Evolutionary conservation across 2,113 vertebrate genomes (phyloP).

Genomic region (Pluvialis apricaria): DNA sequence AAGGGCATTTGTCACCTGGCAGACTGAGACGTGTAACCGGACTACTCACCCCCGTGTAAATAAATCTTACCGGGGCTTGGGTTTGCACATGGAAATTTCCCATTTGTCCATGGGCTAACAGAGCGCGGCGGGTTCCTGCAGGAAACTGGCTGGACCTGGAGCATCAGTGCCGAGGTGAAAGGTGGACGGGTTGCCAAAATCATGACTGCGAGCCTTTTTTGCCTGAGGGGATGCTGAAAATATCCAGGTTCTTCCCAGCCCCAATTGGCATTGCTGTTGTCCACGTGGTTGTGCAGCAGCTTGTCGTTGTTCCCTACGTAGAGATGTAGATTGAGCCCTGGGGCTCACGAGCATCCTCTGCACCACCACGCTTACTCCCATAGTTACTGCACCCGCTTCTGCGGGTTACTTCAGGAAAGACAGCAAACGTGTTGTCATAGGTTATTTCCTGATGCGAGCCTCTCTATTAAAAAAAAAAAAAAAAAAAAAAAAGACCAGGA

Average conservation of each 20-base stretch:
- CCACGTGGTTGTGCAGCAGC: fast-evolving
- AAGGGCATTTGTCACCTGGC: slow-evolving; percentile 50
- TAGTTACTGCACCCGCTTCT: background rate
- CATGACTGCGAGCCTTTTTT: fast-evolving
- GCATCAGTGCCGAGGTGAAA: background rate
- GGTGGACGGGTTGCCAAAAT: background rate
- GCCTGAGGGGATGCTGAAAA: background rate
- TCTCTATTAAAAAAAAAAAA: background rate
- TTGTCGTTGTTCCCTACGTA: fast-evolving
- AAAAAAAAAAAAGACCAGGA: background rate
- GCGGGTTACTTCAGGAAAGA: too few species aligned
- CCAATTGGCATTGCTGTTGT: background rate
- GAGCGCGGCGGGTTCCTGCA: fast-evolving
- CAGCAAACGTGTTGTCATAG: background rate
- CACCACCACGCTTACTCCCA: background rate
- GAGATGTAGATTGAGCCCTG: background rate
- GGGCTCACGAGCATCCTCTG: background rate
- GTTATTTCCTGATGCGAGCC: background rate
- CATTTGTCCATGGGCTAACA: fast-evolving
- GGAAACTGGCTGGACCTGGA: background rate
- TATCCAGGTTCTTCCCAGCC: background rate
- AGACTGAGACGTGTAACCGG: background rate
- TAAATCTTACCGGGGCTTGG: background rate
- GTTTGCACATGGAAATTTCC: background rate
- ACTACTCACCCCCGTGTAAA: background rate